phyloP scores from a whole-genome alignment of 2,113 vertebrate species.

The Paramormyrops kingsleyae region DNA sequence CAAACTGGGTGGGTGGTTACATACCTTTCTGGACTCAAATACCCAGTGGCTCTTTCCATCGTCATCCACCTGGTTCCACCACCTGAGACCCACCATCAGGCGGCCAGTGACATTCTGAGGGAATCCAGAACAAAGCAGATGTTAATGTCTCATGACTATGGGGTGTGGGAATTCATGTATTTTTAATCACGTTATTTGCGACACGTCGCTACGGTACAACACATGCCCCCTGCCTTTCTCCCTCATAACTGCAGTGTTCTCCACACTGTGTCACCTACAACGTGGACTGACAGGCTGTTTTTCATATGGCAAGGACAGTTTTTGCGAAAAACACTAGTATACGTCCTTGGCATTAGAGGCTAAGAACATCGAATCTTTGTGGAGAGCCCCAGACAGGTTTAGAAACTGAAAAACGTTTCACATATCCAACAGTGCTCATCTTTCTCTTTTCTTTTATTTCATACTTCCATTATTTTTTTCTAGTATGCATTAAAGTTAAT shows the following conservation, averaged over 20 bases:
- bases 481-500: not conserved
- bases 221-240: not conserved
- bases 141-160: not conserved
- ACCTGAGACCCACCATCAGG: conserved; percentile 86
- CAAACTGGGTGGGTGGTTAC: not conserved
- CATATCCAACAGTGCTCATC: not conserved
- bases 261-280: not conserved
- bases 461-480: not conserved
- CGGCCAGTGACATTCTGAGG: conserved; percentile 83
- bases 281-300: not conserved
- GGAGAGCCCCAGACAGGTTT: not conserved
- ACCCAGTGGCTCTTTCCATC: conserved; percentile 89
- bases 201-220: not conserved
- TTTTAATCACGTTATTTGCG: not conserved
- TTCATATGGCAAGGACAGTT: not conserved
- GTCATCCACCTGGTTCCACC: conserved; percentile 98
- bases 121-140: not conserved
- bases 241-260: not conserved
- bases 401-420: not conserved
- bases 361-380: not conserved
- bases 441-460: not conserved
- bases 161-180: not conserved
- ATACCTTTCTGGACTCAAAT: conserved; percentile 88
- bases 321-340: not conserved
- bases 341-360: not conserved